Conservation (phyloP, 2,113 vertebrate genomes). For the Regulus satrapa region DNA sequence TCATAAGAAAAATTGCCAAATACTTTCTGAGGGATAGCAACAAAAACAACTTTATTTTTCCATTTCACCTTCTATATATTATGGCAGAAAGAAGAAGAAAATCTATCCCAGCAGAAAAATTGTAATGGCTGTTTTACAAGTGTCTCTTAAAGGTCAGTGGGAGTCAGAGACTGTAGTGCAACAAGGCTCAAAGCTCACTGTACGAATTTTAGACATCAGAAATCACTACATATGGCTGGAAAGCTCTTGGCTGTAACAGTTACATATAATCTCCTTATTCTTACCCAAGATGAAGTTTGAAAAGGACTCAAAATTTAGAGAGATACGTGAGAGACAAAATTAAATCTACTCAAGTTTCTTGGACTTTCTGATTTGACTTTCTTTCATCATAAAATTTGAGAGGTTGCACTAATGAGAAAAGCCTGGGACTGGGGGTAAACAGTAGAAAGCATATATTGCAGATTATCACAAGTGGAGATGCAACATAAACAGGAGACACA, state of each 20-base stretch:
- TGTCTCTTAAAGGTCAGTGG: slow-evolving; percentile 5
- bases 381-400: not conserved
- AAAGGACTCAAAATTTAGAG: not conserved
- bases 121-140: not conserved
- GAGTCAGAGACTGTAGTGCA: not conserved
- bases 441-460: not conserved
- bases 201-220: not conserved
- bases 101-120: not conserved
- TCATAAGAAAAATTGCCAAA: not conserved
- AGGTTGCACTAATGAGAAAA: not conserved
- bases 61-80: not conserved
- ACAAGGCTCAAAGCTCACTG: not conserved
- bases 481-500: not conserved
- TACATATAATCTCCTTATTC: not conserved
- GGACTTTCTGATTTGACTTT: not conserved
- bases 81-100: not conserved
- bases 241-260: not conserved
- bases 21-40: not conserved
- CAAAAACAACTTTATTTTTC: not conserved
- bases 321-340: not conserved
- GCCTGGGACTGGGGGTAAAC: not conserved
- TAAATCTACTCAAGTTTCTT: not conserved
- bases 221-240: not conserved
- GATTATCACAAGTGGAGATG: not conserved
- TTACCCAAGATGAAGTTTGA: not conserved